Base-by-base conservation (phyloP, 2,113 vertebrate species). In the Sclerurus mexicanus region DNA sequence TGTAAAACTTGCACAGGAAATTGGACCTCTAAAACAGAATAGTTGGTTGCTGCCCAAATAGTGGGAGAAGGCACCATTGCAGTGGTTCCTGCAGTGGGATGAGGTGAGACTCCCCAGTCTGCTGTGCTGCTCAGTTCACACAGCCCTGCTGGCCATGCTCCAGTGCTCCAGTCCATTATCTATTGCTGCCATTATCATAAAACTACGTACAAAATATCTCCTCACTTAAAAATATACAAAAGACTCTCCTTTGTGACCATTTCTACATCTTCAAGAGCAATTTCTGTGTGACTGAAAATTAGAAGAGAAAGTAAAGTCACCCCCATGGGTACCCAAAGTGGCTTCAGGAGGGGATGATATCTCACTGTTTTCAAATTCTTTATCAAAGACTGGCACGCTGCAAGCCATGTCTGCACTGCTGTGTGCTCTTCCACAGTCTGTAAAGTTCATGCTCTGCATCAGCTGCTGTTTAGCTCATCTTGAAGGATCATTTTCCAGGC, bases 31-130 rank as follows among this genome's bases (percentile, higher is more conserved):
- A 14, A 40, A 49, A 33, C 5, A 66, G 14, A n/a, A 16, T 6
- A 37, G 22, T 6, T 3, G 0, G 9, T 58, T 2, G 2, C 31
- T 87, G 44, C 22, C 24, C 4, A 24, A 3, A 78, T 37, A 7
- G 11, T 90, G 24, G 14, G 52, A 62, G 62, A 12, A 72, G 22
- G 14, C 14, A 40, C 52, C 13, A 27, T 6, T 50, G 33, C 37
- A 50, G 14, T 4, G 4, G 4, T 85, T 9, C 22, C 62, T 71
- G 30, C 31, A 39, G 40, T 5, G 6, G 66, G n/a, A 31, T 37
- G 9, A 71, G 12, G 55, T 53, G 46, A 66, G 24, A 22, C 12
- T 67, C 20, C 60, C 18, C 44, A 52, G 0, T 23, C 5, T 35
- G 7, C 19, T 62, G n/a, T 19, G 39, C 66, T 58, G 12, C 28